phyloP scores from a whole-genome alignment of 2,113 vertebrate genomes.

The Megaptera novaeangliae region DNA sequence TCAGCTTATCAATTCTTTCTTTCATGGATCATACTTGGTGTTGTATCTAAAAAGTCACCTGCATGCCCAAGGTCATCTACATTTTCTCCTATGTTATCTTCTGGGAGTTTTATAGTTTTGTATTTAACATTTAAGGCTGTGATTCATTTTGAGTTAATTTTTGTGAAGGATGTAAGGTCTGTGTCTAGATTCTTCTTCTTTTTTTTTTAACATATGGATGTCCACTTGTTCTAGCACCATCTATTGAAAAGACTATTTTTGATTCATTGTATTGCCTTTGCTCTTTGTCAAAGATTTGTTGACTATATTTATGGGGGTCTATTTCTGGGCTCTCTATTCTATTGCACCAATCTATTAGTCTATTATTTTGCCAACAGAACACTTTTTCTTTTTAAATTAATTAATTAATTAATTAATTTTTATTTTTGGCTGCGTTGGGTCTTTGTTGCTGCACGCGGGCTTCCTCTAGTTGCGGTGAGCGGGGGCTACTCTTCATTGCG shows the following conservation, averaged over 20 bases:
- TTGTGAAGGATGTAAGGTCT: not conserved
- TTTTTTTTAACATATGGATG: not conserved
- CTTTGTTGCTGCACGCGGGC: no score
- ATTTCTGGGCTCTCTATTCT: not conserved
- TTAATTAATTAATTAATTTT: no score
- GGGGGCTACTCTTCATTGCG: no score
- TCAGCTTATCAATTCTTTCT: not conserved
- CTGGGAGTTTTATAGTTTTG: not conserved
- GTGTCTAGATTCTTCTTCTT: not conserved
- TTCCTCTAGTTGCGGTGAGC: no score
- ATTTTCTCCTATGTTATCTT: not conserved
- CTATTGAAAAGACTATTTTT: not conserved
- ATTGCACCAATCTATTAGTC: not conserved
- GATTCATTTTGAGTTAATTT: not conserved
- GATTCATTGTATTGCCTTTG: not conserved
- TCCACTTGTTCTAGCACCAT: not conserved
- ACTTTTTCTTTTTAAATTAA: not conserved
- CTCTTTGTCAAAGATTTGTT: not conserved
- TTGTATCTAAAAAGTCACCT: not conserved
- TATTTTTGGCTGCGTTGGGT: no score
- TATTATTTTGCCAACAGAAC: not conserved
- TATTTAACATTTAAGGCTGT: not conserved
- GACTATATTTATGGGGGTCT: not conserved
- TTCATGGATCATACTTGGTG: not conserved
- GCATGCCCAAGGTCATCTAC: not conserved